Percentiles rank a stretch among this genome's conserved stretches.
phyloP scores from a whole-genome alignment of 64 coral and sea anemone species.

The Porites lutea region DNA sequence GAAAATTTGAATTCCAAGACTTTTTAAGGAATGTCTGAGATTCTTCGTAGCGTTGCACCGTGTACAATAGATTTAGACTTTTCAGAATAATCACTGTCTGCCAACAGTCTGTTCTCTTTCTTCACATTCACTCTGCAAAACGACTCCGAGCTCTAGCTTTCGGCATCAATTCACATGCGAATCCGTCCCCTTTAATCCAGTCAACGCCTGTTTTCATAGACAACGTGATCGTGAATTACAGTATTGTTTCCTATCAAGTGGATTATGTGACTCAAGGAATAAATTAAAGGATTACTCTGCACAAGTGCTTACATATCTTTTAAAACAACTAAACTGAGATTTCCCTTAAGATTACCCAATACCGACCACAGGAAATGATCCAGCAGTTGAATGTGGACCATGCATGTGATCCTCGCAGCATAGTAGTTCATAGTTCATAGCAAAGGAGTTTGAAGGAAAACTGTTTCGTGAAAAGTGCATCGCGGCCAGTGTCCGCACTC shows the following conservation, averaged over 20 bases:
- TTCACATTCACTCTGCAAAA: neutral
- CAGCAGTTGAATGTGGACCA: no score
- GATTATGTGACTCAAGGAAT: neutral
- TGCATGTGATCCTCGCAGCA: no score
- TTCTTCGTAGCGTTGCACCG: neutral
- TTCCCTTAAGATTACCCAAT: no score
- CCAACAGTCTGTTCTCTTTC: neutral
- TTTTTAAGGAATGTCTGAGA: neutral
- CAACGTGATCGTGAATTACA: neutral
- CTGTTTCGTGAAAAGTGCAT: no score
- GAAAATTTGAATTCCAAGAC: constrained; percentile 25
- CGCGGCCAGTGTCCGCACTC: no score
- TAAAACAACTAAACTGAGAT: no score
- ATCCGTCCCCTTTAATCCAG: neutral
- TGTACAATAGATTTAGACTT: neutral
- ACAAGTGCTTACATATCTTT: neutral
- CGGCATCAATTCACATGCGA: neutral
- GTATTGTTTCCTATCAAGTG: neutral
- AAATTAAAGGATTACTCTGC: neutral
- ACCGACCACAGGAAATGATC: no score
- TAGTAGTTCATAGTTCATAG: no score
- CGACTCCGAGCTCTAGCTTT: neutral
- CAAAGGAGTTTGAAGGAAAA: no score
- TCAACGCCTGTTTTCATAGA: constrained; percentile 1
- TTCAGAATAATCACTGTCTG: neutral